A percentile compares a stretch with the other conserved stretches of the same genome.
phyloP scores from a whole-genome alignment of 2,113 vertebrate species.

The Phylloscopus trochiloides region DNA sequence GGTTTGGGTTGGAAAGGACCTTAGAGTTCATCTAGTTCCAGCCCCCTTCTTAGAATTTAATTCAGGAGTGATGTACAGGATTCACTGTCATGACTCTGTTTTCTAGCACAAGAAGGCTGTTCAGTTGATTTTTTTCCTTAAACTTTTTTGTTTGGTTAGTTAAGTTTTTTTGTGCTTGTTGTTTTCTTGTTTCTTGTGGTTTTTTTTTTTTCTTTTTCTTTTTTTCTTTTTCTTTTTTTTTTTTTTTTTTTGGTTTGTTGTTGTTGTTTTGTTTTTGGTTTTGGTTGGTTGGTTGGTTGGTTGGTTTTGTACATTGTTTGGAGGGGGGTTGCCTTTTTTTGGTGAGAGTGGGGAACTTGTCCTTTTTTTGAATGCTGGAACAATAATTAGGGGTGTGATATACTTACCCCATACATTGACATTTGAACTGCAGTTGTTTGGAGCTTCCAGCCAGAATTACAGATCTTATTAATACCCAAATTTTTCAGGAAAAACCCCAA shows the following conservation, averaged over 20 bases:
- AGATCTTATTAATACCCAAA: not conserved
- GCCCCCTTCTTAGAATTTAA: not conserved
- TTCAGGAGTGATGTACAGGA: not conserved
- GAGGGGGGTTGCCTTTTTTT: accelerated
- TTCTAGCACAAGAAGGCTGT: not conserved
- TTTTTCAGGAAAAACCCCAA: not conserved
- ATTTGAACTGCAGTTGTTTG: not conserved
- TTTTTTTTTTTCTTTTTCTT: no score
- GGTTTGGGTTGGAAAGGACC: no score
- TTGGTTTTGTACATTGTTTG: not conserved
- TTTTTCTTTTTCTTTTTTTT: no score
- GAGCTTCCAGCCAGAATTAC: not conserved
- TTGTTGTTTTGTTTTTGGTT: no score
- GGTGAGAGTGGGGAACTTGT: accelerated
- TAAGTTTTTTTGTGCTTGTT: not conserved
- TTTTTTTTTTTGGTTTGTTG: no score
- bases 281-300: no score
- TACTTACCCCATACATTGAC: not conserved
- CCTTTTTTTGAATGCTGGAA: not conserved
- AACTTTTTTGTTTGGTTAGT: not conserved
- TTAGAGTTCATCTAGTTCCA: not conserved
- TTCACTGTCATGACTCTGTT: not conserved
- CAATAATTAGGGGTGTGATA: not conserved
- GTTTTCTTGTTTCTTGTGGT: not conserved
- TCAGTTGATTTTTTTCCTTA: not conserved